Evolutionary conservation across 1,140 invertebrate species (phyloP).

Genomic region (Danaus melanippus): DNA sequence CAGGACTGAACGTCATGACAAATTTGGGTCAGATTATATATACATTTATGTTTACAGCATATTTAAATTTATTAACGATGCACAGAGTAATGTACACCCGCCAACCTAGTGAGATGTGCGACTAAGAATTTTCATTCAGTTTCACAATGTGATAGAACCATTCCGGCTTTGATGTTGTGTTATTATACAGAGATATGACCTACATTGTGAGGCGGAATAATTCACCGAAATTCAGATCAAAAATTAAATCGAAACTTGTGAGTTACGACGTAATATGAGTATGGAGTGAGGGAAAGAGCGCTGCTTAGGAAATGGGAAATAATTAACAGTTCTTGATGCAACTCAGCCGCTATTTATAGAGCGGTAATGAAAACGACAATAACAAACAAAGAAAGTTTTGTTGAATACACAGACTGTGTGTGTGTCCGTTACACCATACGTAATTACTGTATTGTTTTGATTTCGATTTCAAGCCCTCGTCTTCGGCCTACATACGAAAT

Average conservation of each 20-base stretch:
- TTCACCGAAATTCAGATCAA: not conserved
- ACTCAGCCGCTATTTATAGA: too few species aligned
- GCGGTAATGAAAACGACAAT: conserved; percentile 8
- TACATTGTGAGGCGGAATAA: conserved; percentile 6
- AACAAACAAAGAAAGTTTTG: conserved; percentile 13
- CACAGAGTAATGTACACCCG: conserved; percentile 28
- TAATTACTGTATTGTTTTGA: conserved; percentile 15
- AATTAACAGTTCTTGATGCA: too few species aligned
- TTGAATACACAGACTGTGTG: conserved; percentile 13
- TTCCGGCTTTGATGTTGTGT: conserved; percentile 11
- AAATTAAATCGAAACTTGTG: too few species aligned
- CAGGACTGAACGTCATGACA: conserved; percentile 45
- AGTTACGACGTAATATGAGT: too few species aligned
- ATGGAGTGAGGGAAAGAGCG: too few species aligned
- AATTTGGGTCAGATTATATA: conserved; percentile 57
- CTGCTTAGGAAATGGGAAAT: too few species aligned
- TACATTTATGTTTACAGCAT: conserved; percentile 52
- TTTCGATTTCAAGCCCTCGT: conserved; percentile 4
- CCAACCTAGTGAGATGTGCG: conserved; percentile 11
- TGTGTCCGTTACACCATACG: conserved; percentile 16
- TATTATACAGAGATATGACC: conserved; percentile 7
- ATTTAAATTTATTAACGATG: conserved; percentile 45
- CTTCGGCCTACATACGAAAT: conserved; percentile 12
- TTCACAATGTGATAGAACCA: conserved; percentile 7
- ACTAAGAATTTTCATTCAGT: conserved; percentile 24